Conservation (phyloP, 2,113 vertebrate species). For the Pelecanus crispus region DNA sequence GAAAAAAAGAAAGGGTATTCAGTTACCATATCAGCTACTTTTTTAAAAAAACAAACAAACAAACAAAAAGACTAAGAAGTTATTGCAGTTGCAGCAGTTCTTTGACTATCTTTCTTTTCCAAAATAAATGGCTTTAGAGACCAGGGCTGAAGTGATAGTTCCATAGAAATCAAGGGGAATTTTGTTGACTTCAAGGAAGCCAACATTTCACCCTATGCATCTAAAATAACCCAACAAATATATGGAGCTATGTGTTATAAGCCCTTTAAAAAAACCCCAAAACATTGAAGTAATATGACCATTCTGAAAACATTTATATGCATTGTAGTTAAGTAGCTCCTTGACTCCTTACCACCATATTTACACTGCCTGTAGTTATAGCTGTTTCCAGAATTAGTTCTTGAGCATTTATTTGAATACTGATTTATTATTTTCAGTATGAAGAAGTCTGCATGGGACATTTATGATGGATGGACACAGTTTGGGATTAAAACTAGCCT, state of each 20-base stretch:
- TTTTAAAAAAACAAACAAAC: background rate
- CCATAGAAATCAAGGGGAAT: background rate
- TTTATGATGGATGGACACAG: background rate
- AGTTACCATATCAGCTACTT: background rate
- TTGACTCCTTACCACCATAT: background rate
- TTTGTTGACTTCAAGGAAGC: background rate
- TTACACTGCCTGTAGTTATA: background rate
- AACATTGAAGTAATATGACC: background rate
- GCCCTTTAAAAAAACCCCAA: background rate
- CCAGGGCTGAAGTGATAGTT: background rate
- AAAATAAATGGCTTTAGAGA: background rate
- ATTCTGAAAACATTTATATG: background rate
- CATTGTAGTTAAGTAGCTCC: background rate
- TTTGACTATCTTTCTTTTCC: background rate
- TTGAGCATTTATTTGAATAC: conserved; percentile 4
- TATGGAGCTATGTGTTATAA: background rate
- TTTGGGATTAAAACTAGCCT: background rate
- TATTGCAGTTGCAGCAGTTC: background rate
- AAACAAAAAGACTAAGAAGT: background rate
- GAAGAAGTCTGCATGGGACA: background rate
- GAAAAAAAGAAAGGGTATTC: background rate
- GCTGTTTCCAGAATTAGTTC: background rate
- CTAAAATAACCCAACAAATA: background rate
- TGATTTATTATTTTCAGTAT: background rate
- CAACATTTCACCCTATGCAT: background rate